A percentile compares a stretch with the other conserved stretches of the same genome.
Conservation (phyloP, 1,140 invertebrate species). For the Agrypnia vestita region DNA sequence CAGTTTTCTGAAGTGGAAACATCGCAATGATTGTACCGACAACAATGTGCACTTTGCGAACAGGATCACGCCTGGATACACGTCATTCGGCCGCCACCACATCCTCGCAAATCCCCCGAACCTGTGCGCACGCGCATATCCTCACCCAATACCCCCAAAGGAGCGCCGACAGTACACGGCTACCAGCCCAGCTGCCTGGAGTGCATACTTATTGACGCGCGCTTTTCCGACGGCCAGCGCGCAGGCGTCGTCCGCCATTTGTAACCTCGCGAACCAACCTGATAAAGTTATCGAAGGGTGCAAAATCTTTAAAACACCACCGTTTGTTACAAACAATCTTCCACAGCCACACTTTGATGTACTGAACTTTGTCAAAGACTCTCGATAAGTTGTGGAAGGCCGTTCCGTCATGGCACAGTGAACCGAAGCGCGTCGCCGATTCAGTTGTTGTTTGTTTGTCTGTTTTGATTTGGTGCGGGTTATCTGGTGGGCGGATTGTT, state of each 20-base stretch:
- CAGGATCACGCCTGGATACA: conserved; percentile 22
- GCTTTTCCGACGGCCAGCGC: background rate
- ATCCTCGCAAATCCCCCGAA: conserved; percentile 23
- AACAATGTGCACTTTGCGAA: background rate
- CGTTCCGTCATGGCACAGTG: background rate
- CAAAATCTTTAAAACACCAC: conserved; percentile 23
- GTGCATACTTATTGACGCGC: conserved; percentile 45
- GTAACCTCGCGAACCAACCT: conserved; percentile 9
- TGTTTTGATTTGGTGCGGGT: background rate
- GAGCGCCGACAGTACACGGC: background rate
- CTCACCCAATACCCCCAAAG: no score
- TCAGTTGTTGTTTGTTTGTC: conserved; percentile 4
- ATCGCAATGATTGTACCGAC: no score
- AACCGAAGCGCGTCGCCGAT: no score
- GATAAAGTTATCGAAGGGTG: background rate
- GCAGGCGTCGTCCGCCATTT: conserved; percentile 33
- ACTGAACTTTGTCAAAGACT: background rate
- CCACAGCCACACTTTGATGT: no score
- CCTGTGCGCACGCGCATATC: background rate
- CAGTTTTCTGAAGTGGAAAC: no score
- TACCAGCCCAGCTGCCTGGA: background rate
- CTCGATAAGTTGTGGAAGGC: background rate
- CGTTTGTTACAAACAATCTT: no score
- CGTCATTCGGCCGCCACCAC: conserved; percentile 17
- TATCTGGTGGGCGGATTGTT: conserved; percentile 39